Percentiles rank a stretch among this genome's conserved stretches.
phyloP scores from a whole-genome alignment of 2,888 invertebrate genomes.

The Acleris emargana region DNA sequence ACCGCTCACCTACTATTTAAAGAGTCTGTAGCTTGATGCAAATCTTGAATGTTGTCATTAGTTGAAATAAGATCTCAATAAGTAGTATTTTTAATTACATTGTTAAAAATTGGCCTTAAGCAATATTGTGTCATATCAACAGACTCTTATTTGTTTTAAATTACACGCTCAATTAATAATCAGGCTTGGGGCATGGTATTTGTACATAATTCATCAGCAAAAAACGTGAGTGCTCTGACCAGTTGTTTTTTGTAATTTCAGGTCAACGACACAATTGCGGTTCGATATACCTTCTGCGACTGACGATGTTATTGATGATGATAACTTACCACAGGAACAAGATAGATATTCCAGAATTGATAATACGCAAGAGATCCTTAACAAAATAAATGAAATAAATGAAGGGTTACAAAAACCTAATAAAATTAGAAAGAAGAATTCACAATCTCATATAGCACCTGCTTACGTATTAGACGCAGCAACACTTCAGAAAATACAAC shows the following conservation, averaged over 20 bases:
- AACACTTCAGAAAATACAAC: slow-evolving; percentile 66
- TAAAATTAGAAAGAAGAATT: slow-evolving; percentile 56
- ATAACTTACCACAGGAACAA: slow-evolving; percentile 54
- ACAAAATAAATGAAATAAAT: slow-evolving; percentile 83
- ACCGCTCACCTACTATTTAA: slow-evolving; percentile 47
- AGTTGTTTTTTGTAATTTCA: slow-evolving; percentile 52
- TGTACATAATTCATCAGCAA: slow-evolving; percentile 17
- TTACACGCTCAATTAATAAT: slow-evolving; percentile 45
- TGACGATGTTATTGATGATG: slow-evolving; percentile 44
- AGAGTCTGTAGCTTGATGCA: not conserved
- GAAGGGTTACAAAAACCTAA: slow-evolving; percentile 67
- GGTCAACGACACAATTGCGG: slow-evolving; percentile 44
- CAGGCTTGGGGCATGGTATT: slow-evolving; percentile 47
- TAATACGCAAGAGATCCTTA: slow-evolving; percentile 72
- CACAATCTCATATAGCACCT: slow-evolving; percentile 53
- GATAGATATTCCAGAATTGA: slow-evolving; percentile 45
- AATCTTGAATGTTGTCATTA: not conserved
- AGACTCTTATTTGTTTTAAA: slow-evolving; percentile 11
- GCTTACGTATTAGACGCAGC: slow-evolving; percentile 64
- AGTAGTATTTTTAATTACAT: too few relatives aligned
- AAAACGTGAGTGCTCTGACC: slow-evolving; percentile 32
- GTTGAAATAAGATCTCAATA: too few relatives aligned
- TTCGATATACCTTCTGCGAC: slow-evolving; percentile 40
- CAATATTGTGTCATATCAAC: slow-evolving; percentile 2
- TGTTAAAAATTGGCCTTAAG: too few relatives aligned